Base-by-base conservation (phyloP, 1,140 invertebrate species). In the Hypsibius dujardini region DNA sequence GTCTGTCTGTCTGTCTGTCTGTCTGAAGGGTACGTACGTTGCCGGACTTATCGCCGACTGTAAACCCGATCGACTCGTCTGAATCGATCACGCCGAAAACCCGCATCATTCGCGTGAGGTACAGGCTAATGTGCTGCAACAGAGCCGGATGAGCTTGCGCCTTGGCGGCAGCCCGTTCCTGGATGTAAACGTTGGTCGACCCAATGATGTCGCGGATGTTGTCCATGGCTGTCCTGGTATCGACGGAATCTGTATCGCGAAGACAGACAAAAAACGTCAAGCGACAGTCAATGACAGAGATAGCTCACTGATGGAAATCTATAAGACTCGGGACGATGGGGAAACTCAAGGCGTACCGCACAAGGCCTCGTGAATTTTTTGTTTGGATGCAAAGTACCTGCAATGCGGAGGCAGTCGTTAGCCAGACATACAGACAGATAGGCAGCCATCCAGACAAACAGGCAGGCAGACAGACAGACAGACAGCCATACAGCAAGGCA, bases 211-310 rank as follows among this genome's bases (percentile, higher is more conserved):
- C 89, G 73, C 90, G 83, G 2, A 98, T 82, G 2, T 82, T 81
- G 76, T 97, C 92, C 47, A 98, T 78, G 0, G 87, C 87, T 42
- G 83, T 83, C 76, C 88, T 86, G 0, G 95, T 98, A 80, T 99
- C 92, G 71, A 99, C 85, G 78, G 95, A 97, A 81, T 98, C 90
- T 90, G 76, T 60, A 81, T 80, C 74, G 75, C 70, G 73, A 75
- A 73, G 69, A 70, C 74, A 45, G 67, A 70, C 71, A 47, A 28
- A 28, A 28, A 28, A 28, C 28, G 28, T 28, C 28, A 28, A 28
- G 28, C 28, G 46, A 12, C 14, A 28, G 46, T 59, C 62, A 69
- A 15, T 70, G 15, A 69, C 74, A 73, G 71, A 70, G 70, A 56
- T 14, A 42, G 3, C 71, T 70, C 40, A 74, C 45, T n/a, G 1